Evolutionary conservation across 2,113 vertebrate genomes (phyloP), one percentile per base, ranked within the genome.

Genomic region (Bothrops jararaca): DNA sequence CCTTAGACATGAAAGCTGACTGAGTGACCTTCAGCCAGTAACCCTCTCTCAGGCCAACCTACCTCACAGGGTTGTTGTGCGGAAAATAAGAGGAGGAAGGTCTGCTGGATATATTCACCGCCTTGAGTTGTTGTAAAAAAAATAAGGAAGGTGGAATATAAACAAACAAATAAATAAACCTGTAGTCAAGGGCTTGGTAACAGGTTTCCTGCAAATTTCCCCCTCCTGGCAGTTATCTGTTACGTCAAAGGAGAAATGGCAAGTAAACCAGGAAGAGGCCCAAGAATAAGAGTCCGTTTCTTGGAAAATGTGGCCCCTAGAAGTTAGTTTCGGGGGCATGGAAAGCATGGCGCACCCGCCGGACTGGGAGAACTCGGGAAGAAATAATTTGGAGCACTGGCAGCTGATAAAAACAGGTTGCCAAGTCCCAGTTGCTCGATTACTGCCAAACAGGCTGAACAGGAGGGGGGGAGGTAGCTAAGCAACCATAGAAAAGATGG

Each of bases 351-450:
- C 3, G n/a, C 34, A 9, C 15, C 48, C 8, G 6, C 54, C 86
- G 92, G 89, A 60, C 20, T 0, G 0, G 1, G 54, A n/a, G 39
- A n/a, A 12, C 0, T 0, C 1, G 20, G 69, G 80, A 45, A 50
- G 91, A 39, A 92, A 90, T 85, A n/a, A 60, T 92, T 85, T 89
- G 88, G 88, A 89, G 57, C 12, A 34, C 29, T 48, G 88, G 88
- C 93, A 96, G 94, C 94, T 96, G 88, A 64, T 94, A 88, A 7
- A 80, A 90, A 95, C 94, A 64, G 11, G 8, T 45, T 89, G 92
- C 88, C 92, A 92, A 58, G 29, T 45, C 9, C 69, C 53, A 12
- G 34, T 57, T 50, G 52, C 64, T 89, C 26, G 6, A 34, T 48
- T 58, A 29, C 53, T 85, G 87, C 91, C 56, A 39, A 80, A 39